Percentiles rank a stretch among this genome's conserved stretches.
Conservation (phyloP, 2,888 invertebrate genomes). For the Andrena chrysosceles region DNA sequence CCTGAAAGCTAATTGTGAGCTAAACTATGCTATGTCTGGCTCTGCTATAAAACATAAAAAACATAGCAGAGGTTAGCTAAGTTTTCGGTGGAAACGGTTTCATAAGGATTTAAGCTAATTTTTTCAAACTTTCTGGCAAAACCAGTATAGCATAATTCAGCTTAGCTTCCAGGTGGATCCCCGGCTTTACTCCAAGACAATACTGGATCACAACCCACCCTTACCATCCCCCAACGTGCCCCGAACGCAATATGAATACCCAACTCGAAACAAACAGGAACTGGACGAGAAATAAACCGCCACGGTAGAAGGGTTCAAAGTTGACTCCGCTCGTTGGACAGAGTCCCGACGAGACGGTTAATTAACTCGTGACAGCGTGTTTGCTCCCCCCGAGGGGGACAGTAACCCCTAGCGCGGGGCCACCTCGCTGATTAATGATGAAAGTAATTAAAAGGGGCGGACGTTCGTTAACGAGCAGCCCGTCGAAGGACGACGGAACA, state of each 20-base stretch:
- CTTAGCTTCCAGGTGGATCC: too few species aligned
- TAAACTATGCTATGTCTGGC: too few species aligned
- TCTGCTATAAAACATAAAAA: too few species aligned
- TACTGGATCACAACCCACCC: too few species aligned
- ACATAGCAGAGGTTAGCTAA: too few species aligned
- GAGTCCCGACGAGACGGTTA: conserved; percentile 32
- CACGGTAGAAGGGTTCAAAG: conserved; percentile 3
- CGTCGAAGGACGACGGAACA: conserved; percentile 48
- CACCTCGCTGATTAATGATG: conserved; percentile 61
- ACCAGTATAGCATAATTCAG: too few species aligned
- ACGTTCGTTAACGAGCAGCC: conserved; percentile 61
- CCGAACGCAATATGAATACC: not conserved
- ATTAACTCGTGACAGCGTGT: conserved; percentile 60
- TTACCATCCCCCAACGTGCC: too few species aligned
- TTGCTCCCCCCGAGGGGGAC: conserved; percentile 40
- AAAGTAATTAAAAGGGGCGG: conserved; percentile 67
- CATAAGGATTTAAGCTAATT: too few species aligned
- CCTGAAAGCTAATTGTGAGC: too few species aligned
- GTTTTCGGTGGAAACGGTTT: too few species aligned
- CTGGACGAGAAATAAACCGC: not conserved
- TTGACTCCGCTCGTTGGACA: not conserved
- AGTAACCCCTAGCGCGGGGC: conserved; percentile 20
- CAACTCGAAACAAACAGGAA: not conserved
- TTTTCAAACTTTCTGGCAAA: too few species aligned
- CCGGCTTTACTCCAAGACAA: too few species aligned